Conservation (phyloP, 2,113 vertebrate genomes). For the Megalops atlanticus region DNA sequence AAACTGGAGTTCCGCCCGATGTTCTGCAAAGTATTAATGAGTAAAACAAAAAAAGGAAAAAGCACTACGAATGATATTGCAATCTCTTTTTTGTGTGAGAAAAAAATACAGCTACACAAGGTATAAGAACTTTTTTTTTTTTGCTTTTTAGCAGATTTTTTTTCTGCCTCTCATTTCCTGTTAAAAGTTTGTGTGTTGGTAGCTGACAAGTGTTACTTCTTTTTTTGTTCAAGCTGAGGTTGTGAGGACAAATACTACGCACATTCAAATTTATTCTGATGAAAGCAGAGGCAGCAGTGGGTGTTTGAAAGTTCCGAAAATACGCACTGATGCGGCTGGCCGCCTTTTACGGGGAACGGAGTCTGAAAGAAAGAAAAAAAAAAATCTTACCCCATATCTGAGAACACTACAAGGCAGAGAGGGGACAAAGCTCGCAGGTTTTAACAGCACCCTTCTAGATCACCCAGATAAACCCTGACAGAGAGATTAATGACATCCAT, state of each 20-base stretch:
- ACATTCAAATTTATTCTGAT: conserved; percentile 39
- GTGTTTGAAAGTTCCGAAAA: background rate
- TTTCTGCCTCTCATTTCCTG: conserved; percentile 33
- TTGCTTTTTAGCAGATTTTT: background rate
- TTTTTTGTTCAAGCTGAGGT: conserved; percentile 17
- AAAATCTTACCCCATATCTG: conserved; percentile 25
- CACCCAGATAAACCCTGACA: conserved; percentile 6
- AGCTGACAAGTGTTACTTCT: conserved; percentile 29
- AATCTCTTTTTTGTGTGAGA: background rate
- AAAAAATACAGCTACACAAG: conserved; percentile 3
- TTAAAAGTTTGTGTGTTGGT: conserved; percentile 14
- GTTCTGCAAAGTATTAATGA: background rate
- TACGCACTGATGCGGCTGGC: conserved; percentile 2
- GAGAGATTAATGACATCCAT: background rate
- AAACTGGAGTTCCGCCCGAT: background rate
- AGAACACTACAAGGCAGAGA: background rate
- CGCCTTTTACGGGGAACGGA: background rate
- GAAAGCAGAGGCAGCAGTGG: conserved; percentile 3
- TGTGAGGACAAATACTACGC: conserved; percentile 32
- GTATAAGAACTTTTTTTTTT: background rate
- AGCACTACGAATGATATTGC: conserved; percentile 3
- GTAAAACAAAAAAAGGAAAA: background rate
- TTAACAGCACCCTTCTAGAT: background rate
- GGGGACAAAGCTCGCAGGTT: background rate
- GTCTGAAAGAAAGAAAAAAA: background rate